Evolutionary conservation across 1,140 invertebrate genomes (phyloP).

Genomic region (Aphelenchoides fujianensis): DNA sequence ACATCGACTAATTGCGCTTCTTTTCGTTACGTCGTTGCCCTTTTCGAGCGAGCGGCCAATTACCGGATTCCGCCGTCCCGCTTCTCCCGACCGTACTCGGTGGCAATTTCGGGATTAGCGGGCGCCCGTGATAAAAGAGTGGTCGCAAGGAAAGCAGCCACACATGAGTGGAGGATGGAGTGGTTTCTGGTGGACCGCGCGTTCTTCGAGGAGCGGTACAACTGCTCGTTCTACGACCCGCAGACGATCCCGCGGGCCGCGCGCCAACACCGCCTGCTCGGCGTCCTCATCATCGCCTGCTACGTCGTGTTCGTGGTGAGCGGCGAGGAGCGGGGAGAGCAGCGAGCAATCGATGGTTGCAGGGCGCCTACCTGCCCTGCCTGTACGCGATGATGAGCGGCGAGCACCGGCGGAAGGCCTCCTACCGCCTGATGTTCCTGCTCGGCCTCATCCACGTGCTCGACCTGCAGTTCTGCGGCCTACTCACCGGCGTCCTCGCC

Average conservation of each 20-base stretch:
- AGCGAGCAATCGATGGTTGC: neutral
- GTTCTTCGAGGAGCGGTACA: too few species aligned
- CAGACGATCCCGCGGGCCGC: neutral
- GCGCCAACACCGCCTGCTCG: neutral
- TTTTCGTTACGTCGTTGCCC: too few species aligned
- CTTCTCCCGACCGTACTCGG: too few species aligned
- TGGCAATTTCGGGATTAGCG: too few species aligned
- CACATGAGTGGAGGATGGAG: too few species aligned
- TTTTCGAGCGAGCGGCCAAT: too few species aligned
- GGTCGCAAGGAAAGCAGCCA: too few species aligned
- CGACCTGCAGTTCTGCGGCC: neutral
- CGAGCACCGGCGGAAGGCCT: neutral
- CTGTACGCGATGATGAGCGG: constrained; percentile 1
- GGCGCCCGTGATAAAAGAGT: too few species aligned
- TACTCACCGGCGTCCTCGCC: neutral
- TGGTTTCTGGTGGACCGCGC: too few species aligned
- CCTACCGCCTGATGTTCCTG: neutral
- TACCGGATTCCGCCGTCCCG: too few species aligned
- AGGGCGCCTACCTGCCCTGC: neutral
- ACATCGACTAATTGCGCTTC: too few species aligned
- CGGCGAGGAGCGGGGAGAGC: neutral
- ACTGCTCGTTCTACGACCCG: neutral
- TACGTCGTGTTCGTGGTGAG: neutral
- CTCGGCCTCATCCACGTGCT: neutral
- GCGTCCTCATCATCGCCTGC: neutral